A percentile compares a stretch with the other conserved stretches of the same genome.
phyloP scores from a whole-genome alignment of 2,888 invertebrate genomes.

The Lycaena phlaeas region DNA sequence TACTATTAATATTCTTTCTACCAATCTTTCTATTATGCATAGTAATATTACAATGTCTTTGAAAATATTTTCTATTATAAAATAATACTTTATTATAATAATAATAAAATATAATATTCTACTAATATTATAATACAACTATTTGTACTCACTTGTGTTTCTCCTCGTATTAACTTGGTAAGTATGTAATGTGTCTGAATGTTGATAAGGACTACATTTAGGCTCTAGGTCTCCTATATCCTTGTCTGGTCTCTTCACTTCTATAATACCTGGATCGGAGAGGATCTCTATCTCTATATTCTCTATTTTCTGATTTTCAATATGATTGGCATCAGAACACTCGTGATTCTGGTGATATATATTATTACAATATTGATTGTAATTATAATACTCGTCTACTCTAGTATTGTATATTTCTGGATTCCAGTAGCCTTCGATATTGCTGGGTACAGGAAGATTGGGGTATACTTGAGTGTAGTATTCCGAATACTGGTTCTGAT shows the following conservation, averaged over 20 bases:
- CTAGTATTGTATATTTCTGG: slow-evolving; percentile 50
- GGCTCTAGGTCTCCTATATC: background rate
- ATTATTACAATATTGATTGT: slow-evolving; percentile 52
- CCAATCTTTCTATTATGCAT: too few relatives aligned
- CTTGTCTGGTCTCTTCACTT: background rate
- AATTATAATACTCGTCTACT: slow-evolving; percentile 51
- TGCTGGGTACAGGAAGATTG: slow-evolving; percentile 41
- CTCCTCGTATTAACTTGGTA: slow-evolving; percentile 33
- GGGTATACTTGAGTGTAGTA: slow-evolving; percentile 47
- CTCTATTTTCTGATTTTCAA: slow-evolving; percentile 22
- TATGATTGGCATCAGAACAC: slow-evolving; percentile 28
- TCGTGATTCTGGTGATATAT: slow-evolving; percentile 50
- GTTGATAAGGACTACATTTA: background rate
- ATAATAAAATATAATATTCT: too few relatives aligned
- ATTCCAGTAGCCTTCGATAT: slow-evolving; percentile 48
- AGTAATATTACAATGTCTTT: too few relatives aligned
- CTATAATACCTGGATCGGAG: background rate
- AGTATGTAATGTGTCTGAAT: slow-evolving; percentile 24
- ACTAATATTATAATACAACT: background rate
- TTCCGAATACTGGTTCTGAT: slow-evolving; percentile 44
- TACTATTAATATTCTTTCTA: too few relatives aligned
- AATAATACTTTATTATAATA: too few relatives aligned
- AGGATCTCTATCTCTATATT: slow-evolving; percentile 22
- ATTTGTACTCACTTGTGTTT: slow-evolving; percentile 40
- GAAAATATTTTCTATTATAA: too few relatives aligned